Conservation (phyloP, 2,797 vertebrate species). For the Fistularia commersonii region DNA sequence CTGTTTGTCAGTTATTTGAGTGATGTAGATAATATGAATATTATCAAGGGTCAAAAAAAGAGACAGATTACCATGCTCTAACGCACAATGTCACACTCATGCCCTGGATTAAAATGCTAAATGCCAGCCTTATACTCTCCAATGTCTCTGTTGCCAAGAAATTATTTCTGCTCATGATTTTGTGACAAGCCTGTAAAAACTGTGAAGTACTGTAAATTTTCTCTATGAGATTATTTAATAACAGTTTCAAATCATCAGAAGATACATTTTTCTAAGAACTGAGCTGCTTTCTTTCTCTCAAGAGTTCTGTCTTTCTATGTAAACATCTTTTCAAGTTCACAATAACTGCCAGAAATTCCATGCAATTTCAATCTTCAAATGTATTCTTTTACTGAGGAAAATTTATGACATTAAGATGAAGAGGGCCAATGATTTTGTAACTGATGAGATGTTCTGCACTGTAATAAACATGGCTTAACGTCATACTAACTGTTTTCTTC, state of each 20-base stretch:
- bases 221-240: conserved; percentile 47
- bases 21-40: conserved; percentile 61
- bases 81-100: conserved; percentile 71
- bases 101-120: conserved; percentile 68
- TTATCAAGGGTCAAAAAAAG: conserved; percentile 63
- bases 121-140: conserved; percentile 58
- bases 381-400: no score
- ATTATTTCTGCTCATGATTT: conserved; percentile 48
- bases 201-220: conserved; percentile 28
- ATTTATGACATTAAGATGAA: no score
- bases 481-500: no score
- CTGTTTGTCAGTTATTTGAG: conserved; percentile 48
- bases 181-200: conserved; percentile 51
- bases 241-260: conserved; percentile 52
- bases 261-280: conserved; percentile 44
- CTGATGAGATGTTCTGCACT: no score
- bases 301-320: conserved; percentile 16
- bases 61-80: conserved; percentile 65
- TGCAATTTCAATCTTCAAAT: conserved; percentile 4
- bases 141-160: conserved; percentile 58
- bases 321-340: conserved; percentile 1
- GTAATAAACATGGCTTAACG: no score
- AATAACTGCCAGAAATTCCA: conserved; percentile 5
- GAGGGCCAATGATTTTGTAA: no score
- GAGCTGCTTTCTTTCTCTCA: conserved; percentile 45